Conservation (phyloP, 2,113 vertebrate species). For the Vimba vimba region DNA sequence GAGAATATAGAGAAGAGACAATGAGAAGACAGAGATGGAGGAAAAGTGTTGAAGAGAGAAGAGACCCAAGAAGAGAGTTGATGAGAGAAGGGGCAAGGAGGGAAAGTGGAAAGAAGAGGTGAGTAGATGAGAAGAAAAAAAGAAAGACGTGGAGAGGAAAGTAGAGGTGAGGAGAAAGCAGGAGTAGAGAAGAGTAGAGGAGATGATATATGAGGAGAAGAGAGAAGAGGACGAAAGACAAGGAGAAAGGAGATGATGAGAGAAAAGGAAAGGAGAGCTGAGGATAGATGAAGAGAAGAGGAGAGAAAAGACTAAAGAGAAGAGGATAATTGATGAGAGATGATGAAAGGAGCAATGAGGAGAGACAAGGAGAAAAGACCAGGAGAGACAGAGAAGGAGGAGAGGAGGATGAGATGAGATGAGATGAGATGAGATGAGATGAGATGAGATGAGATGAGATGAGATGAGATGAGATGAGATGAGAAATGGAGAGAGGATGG, state of each 20-base stretch:
- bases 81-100: not conserved
- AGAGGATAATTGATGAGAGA: not conserved
- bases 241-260: not conserved
- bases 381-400: not conserved
- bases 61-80: no score
- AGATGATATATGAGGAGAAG: no score
- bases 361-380: not conserved
- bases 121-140: no score
- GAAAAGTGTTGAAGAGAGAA: not conserved
- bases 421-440: not conserved
- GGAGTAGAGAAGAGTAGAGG: no score
- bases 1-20: no score
- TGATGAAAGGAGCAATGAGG: not conserved
- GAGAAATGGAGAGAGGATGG: not conserved
- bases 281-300: not conserved
- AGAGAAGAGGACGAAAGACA: not conserved
- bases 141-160: no score
- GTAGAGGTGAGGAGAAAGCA: no score
- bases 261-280: not conserved
- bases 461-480: not conserved
- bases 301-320: not conserved
- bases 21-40: not conserved
- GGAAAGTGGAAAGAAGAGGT: not conserved
- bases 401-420: not conserved
- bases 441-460: not conserved